Evolutionary conservation across 2,113 vertebrate genomes (phyloP).

Genomic region (Podarcis cretensis): DNA sequence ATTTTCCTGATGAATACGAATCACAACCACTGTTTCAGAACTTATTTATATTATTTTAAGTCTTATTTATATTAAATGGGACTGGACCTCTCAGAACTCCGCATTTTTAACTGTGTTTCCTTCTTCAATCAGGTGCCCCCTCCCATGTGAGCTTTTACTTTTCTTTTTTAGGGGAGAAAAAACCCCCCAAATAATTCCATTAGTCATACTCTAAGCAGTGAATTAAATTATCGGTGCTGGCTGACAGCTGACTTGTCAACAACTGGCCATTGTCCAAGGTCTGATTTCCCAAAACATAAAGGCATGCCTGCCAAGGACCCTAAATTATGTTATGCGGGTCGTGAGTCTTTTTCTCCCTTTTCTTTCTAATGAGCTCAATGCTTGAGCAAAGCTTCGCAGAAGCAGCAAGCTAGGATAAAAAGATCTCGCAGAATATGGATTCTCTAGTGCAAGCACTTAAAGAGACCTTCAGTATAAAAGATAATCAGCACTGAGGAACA

Average conservation of each 20-base stretch:
- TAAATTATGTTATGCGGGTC: not conserved
- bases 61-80: not conserved
- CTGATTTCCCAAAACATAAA: not conserved
- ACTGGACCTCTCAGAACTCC: not conserved
- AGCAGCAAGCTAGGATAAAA: not conserved
- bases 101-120: not conserved
- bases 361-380: not conserved
- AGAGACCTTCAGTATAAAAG: not conserved
- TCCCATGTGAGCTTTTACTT: constrained; percentile 1
- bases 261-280: constrained; percentile 2
- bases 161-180: too few species aligned
- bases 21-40: not conserved
- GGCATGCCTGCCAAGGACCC: not conserved
- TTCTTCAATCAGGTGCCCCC: not conserved
- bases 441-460: not conserved
- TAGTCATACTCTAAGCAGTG: constrained; percentile 8
- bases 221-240: constrained; percentile 15
- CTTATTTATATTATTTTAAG: too few species aligned
- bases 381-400: not conserved
- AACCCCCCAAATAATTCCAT: not conserved
- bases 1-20: not conserved
- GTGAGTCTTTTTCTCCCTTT: not conserved
- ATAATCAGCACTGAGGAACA: not conserved
- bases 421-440: not conserved
- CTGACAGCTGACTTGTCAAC: not conserved